These are phyloP conservation scores for Acipenser ruthenus DNA, from an alignment of 2,797 vertebrate species.

Conservation along the genomic window DNA sequence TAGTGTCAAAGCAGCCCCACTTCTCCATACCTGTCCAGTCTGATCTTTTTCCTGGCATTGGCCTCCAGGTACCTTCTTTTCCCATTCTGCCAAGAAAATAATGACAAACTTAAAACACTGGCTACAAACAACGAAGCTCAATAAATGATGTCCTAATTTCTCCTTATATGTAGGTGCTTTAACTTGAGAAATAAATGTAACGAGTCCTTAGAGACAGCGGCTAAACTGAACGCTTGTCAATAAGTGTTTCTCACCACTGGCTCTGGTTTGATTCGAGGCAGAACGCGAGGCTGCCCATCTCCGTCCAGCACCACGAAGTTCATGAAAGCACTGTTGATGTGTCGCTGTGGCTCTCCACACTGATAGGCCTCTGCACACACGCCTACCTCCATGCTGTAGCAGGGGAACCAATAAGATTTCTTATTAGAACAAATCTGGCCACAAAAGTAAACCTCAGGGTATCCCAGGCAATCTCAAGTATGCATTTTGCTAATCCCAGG, in stretches of 20 bases:
- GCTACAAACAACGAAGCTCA: too few species aligned
- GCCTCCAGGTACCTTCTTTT: conserved; percentile 86
- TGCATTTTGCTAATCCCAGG: too few species aligned
- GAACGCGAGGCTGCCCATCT: conserved; percentile 58
- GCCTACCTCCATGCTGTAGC: conserved; percentile 89
- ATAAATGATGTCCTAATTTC: too few species aligned
- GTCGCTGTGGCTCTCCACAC: conserved; percentile 67
- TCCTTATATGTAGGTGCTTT: too few species aligned
- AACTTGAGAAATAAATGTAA: too few species aligned
- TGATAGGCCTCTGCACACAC: conserved; percentile 89
- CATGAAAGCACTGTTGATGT: conserved; percentile 97
- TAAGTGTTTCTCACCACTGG: conserved; percentile 66
- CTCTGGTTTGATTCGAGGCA: conserved; percentile 79
- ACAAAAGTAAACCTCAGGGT: too few species aligned
- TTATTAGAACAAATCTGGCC: not conserved
- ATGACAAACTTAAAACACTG: not conserved
- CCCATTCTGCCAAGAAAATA: conserved; percentile 67
- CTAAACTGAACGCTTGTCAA: too few species aligned
- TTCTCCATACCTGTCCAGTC: conserved; percentile 74
- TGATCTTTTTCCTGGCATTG: conserved; percentile 85
- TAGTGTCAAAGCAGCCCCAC: too few species aligned
- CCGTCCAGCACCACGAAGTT: conserved; percentile 81
- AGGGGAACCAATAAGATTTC: not conserved
- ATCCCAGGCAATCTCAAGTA: too few species aligned
- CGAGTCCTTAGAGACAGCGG: too few species aligned